These are phyloP conservation scores for Chydorus sphaericus DNA, from an alignment of 2,888 invertebrate species.

Conservation along the genomic window DNA sequence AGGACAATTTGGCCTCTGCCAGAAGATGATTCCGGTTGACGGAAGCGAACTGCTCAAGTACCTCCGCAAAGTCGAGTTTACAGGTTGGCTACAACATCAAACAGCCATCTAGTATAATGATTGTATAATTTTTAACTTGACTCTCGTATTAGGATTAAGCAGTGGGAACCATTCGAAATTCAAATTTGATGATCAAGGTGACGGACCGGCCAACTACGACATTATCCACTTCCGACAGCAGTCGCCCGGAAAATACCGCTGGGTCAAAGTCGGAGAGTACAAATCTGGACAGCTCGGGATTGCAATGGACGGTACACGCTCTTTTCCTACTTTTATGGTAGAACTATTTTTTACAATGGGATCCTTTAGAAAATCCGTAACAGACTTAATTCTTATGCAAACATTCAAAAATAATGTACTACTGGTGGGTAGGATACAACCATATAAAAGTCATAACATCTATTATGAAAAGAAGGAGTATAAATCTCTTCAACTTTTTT, in stretches of 20 bases:
- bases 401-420: too few species aligned
- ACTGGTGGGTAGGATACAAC: too few species aligned
- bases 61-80: slow-evolving; percentile 69
- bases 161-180: slow-evolving; percentile 82
- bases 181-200: slow-evolving; percentile 76
- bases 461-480: too few species aligned
- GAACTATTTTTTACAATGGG: too few species aligned
- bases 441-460: too few species aligned
- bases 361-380: too few species aligned
- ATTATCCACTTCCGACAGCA: slow-evolving; percentile 88
- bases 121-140: too few species aligned
- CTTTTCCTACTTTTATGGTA: too few species aligned
- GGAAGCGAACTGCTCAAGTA: slow-evolving; percentile 71
- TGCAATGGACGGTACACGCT: slow-evolving; percentile 63
- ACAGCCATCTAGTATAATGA: too few species aligned
- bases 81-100: slow-evolving; percentile 54
- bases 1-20: slow-evolving; percentile 60
- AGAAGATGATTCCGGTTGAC: slow-evolving; percentile 77
- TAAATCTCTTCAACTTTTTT: too few species aligned
- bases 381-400: too few species aligned
- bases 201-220: slow-evolving; percentile 87
- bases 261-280: slow-evolving; percentile 79
- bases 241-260: slow-evolving; percentile 53
- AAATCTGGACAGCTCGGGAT: slow-evolving; percentile 61
- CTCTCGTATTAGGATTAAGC: too few species aligned